phyloP scores from a whole-genome alignment of 2,888 invertebrate genomes.

The Eurytoma adleriae region DNA sequence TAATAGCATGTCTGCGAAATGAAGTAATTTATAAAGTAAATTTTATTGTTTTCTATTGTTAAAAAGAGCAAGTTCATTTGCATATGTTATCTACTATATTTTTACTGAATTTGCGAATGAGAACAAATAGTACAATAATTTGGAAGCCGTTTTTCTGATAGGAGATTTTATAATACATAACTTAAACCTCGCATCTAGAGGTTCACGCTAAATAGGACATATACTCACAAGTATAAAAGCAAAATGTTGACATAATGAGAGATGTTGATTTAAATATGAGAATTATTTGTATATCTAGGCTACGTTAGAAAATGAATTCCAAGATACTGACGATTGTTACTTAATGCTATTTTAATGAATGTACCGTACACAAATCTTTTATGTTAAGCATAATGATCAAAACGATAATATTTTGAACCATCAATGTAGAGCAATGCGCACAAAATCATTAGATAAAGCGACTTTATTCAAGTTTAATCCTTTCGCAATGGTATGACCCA shows the following conservation, averaged over 20 bases:
- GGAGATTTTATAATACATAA: slow-evolving; percentile 32
- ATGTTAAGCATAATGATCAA: background rate
- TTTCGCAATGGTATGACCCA: too few species aligned
- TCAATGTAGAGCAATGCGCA: slow-evolving; percentile 27
- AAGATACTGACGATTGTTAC: slow-evolving; percentile 45
- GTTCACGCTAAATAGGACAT: slow-evolving; percentile 35
- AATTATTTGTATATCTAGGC: slow-evolving; percentile 30
- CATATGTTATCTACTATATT: slow-evolving; percentile 35
- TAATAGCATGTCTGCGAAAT: slow-evolving; percentile 9
- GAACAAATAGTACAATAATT: slow-evolving; percentile 39
- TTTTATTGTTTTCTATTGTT: slow-evolving; percentile 44
- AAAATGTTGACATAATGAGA: slow-evolving; percentile 38
- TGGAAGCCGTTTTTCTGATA: slow-evolving; percentile 20
- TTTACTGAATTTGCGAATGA: slow-evolving; percentile 8
- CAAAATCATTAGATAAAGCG: slow-evolving; percentile 6
- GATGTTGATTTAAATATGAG: slow-evolving; percentile 41
- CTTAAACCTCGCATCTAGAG: slow-evolving; percentile 45
- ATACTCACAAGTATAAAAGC: slow-evolving; percentile 30
- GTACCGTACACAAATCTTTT: slow-evolving; percentile 13
- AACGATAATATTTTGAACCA: background rate
- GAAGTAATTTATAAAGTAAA: slow-evolving; percentile 40
- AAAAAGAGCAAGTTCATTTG: slow-evolving; percentile 2
- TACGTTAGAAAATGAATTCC: slow-evolving; percentile 25
- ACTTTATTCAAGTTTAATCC: background rate
- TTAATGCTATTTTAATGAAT: slow-evolving; percentile 42